Conservation (phyloP, 2,888 invertebrate genomes). For the Penaeus monodon region DNA sequence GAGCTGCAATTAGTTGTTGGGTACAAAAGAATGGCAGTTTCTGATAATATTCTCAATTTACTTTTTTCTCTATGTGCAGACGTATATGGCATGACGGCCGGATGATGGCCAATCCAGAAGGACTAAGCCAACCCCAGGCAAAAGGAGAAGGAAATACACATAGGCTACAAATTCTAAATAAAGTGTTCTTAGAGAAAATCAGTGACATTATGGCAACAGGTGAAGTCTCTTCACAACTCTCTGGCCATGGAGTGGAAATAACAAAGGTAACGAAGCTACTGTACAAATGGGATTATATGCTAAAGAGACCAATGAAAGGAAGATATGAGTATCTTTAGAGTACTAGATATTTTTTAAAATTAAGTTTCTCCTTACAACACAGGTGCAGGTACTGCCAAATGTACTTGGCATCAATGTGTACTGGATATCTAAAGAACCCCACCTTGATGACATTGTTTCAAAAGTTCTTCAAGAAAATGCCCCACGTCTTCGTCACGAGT, state of each 20-base stretch:
- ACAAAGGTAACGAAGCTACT: slow-evolving; percentile 21
- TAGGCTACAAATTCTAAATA: slow-evolving; percentile 28
- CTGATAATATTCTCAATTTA: no score
- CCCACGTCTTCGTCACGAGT: slow-evolving; percentile 19
- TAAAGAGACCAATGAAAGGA: no score
- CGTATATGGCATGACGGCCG: slow-evolving; percentile 22
- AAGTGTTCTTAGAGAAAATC: slow-evolving; percentile 43
- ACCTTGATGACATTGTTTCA: slow-evolving; percentile 4
- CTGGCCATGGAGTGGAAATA: slow-evolving; percentile 32
- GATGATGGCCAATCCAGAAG: neutral
- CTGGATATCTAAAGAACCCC: slow-evolving; percentile 27
- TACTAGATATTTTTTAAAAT: neutral
- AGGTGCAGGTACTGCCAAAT: slow-evolving; percentile 32
- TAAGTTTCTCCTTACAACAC: neutral
- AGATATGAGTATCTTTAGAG: neutral
- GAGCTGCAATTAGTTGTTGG: no score
- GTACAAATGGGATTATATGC: no score
- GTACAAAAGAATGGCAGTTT: no score
- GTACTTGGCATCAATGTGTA: slow-evolving; percentile 33
- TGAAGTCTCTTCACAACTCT: slow-evolving; percentile 20
- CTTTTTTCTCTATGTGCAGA: slow-evolving; percentile 6
- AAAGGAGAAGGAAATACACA: slow-evolving; percentile 18
- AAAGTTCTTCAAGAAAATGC: slow-evolving; percentile 14
- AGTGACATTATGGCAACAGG: slow-evolving; percentile 41
- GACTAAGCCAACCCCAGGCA: neutral